Conservation (phyloP, 30 jellyfish, hydroid and myxozoan species). For the Aurelia sp. region DNA sequence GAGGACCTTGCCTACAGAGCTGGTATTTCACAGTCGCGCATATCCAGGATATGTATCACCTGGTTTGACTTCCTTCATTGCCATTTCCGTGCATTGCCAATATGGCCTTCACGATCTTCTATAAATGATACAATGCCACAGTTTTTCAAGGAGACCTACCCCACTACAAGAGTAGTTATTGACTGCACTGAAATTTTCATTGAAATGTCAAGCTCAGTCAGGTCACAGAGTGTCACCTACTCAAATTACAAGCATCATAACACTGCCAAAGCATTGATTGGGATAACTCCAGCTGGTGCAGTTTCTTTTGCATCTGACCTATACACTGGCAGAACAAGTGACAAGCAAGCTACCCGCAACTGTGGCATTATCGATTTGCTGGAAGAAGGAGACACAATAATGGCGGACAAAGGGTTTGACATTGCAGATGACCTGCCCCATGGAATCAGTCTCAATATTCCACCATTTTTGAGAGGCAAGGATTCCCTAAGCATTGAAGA, state of each 20-base stretch:
- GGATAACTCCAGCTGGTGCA: too few relatives aligned
- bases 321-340: too few relatives aligned
- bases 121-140: neutral
- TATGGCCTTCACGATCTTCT: neutral
- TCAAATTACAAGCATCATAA: too few relatives aligned
- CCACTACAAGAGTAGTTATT: conserved; percentile 14
- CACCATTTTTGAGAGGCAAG: neutral
- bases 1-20: conserved; percentile 39
- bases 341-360: too few relatives aligned
- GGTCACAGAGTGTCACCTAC: too few relatives aligned
- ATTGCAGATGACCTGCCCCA: too few relatives aligned
- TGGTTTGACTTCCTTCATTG: conserved; percentile 34
- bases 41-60: conserved; percentile 7
- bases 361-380: too few relatives aligned
- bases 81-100: neutral
- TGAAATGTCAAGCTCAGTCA: neutral
- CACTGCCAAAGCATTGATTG: too few relatives aligned
- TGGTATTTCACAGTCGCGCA: neutral
- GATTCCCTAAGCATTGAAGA: neutral
- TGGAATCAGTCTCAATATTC: too few relatives aligned
- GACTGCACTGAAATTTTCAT: conserved; percentile 2
- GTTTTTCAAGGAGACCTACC: neutral
- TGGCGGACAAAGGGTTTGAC: too few relatives aligned
- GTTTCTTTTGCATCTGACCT: too few relatives aligned
- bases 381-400: too few relatives aligned